Evolutionary conservation across 1,140 invertebrate species (phyloP).

Genomic region (Drosophila simulans): DNA sequence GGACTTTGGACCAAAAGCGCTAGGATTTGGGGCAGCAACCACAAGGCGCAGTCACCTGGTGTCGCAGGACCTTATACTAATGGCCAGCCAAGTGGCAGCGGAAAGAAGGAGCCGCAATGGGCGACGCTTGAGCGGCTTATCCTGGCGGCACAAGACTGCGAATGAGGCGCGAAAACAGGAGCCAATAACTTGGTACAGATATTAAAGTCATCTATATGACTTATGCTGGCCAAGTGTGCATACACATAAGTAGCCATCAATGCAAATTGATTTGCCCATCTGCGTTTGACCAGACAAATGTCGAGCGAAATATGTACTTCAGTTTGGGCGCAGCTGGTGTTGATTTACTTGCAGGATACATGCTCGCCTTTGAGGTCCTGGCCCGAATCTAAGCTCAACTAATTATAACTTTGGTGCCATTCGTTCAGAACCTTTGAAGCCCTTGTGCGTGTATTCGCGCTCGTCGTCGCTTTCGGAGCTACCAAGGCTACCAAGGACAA

Average conservation of each 20-base stretch:
- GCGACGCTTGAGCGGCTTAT: slow-evolving; percentile 23
- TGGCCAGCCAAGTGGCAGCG: slow-evolving; percentile 5
- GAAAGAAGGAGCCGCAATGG: slow-evolving; percentile 1
- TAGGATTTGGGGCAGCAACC: slow-evolving; percentile 3
- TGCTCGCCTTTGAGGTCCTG: slow-evolving; percentile 8
- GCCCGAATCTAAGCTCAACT: slow-evolving; percentile 37
- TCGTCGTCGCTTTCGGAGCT: slow-evolving; percentile 8
- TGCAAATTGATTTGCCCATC: too few relatives aligned
- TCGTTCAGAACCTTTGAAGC: slow-evolving; percentile 45
- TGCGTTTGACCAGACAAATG: too few relatives aligned
- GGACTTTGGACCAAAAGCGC: slow-evolving; percentile 37
- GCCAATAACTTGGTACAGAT: not conserved
- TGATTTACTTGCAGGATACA: not conserved
- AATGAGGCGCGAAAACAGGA: not conserved
- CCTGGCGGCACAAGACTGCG: slow-evolving; percentile 16
- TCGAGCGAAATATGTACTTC: too few relatives aligned
- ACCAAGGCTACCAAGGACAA: slow-evolving; percentile 44
- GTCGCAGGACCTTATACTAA: slow-evolving; percentile 1
- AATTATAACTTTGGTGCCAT: slow-evolving; percentile 73
- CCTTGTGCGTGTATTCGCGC: slow-evolving; percentile 24
- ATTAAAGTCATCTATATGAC: not conserved
- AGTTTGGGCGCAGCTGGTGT: too few relatives aligned
- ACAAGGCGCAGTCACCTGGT: too few relatives aligned
- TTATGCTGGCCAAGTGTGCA: not conserved
- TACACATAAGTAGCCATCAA: too few relatives aligned